Percentiles rank a stretch among this genome's conserved stretches.
phyloP scores from a whole-genome alignment of 2,113 vertebrate species.

The Pangasianodon gigas region DNA sequence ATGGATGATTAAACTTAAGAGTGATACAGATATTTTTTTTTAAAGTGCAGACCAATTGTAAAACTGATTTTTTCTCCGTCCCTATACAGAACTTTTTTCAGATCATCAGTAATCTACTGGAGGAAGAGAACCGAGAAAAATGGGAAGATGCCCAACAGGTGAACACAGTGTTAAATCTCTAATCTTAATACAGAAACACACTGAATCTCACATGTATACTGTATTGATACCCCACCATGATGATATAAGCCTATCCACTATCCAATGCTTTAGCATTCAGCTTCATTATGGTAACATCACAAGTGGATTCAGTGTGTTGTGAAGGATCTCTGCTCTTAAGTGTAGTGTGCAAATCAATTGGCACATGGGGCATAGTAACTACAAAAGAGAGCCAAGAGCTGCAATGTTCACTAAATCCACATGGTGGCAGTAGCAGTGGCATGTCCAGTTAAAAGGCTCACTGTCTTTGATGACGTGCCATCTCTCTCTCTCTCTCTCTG shows the following conservation, averaged over 20 bases:
- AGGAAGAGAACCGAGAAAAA: slow-evolving; percentile 98
- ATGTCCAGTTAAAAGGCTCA: slow-evolving; percentile 23
- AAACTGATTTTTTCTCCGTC: slow-evolving; percentile 29
- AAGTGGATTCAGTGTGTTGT: slow-evolving; percentile 15
- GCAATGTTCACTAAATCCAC: slow-evolving; percentile 50
- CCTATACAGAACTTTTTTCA: slow-evolving; percentile 97
- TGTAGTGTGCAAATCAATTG: slow-evolving; percentile 42
- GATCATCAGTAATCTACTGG: slow-evolving; percentile 98
- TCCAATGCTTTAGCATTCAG: not conserved
- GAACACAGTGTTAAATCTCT: slow-evolving; percentile 55
- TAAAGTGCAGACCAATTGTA: not conserved
- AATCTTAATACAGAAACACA: not conserved
- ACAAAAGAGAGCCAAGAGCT: slow-evolving; percentile 36
- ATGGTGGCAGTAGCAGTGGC: slow-evolving; percentile 56
- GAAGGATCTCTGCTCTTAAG: not conserved
- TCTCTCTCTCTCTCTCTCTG: slow-evolving; percentile 13
- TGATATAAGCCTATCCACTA: not conserved
- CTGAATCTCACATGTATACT: no score
- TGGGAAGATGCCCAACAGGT: slow-evolving; percentile 99
- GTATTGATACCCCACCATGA: not conserved
- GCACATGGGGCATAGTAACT: slow-evolving; percentile 14
- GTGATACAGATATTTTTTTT: not conserved
- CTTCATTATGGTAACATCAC: slow-evolving; percentile 27
- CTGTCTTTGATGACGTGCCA: not conserved
- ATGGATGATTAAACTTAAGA: not conserved